Base-by-base conservation (phyloP, 1,140 invertebrate genomes). In the Drosophila kanapiae region DNA sequence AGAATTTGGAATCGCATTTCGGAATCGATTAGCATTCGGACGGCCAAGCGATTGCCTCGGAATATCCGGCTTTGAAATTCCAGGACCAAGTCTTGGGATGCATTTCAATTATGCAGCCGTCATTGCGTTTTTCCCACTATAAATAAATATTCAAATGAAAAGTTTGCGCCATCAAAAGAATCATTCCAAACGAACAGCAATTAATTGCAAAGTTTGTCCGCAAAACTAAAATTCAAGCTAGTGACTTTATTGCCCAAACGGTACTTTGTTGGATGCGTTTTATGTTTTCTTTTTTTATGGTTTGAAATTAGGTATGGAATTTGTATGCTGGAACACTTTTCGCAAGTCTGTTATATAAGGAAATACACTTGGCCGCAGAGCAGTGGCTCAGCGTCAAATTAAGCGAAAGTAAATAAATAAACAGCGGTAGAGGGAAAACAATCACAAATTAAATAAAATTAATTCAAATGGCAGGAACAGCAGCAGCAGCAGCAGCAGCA, bases 361-460 rank as follows among this genome's bases (percentile, higher is more conserved):
- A 42, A 71, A 13, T 42, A 42, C 14, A 11, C 38, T 42, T 57
- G 23, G 23, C 54, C 63, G n/a, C n/a, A 49, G 47, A 35, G 33
- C 75, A 57, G 37, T 59, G 40, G 56, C 57, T 27, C n/a, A 37
- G 74, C 43, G 45, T 49, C 69, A 86, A 86, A 82, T 86, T 82
- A 72, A 68, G 82, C 79, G 72, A 76, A 81, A 79, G 64, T 72
- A 86, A 86, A 82, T 72, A 86, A 87, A 79, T 79, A 72, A 86
- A 82, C 75, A 86, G 58, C 18, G 10, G 23, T 27, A 29, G 45
- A 31, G 35, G 18, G 49, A 53, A 82, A 75, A 87, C 53, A 72
- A 72, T 67, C 60, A 75, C 72, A 76, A 76, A 86, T 74, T 62
- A 87, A 86, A 87, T 80, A 65, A 82, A 86, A 80, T 87, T 87